Conservation (phyloP, 2,888 invertebrate species). For the Neoscelio sp. region DNA sequence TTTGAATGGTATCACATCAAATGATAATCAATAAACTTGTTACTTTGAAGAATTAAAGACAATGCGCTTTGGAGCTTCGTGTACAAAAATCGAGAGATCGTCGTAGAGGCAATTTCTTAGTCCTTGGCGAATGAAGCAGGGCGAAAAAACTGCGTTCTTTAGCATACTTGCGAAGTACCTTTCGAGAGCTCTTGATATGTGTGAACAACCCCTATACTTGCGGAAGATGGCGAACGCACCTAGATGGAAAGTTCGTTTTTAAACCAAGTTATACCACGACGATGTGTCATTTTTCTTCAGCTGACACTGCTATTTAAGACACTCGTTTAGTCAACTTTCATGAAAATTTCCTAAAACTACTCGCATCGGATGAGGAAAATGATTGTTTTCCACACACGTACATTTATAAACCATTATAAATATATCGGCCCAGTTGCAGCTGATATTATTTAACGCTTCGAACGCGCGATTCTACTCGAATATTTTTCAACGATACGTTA, state of each 20-base stretch:
- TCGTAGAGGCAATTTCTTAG: slow-evolving; percentile 45
- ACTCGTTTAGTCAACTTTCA: slow-evolving; percentile 55
- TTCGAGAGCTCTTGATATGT: slow-evolving; percentile 67
- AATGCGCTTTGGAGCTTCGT: slow-evolving; percentile 34
- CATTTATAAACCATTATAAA: too few relatives aligned
- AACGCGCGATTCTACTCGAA: background rate
- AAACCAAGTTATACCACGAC: slow-evolving; percentile 49
- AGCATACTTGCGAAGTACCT: slow-evolving; percentile 64
- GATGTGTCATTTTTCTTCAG: slow-evolving; percentile 61
- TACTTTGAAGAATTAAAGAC: slow-evolving; percentile 17
- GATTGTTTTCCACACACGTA: slow-evolving; percentile 25
- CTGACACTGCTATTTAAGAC: slow-evolving; percentile 59
- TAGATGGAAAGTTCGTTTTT: slow-evolving; percentile 55
- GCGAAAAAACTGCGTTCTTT: slow-evolving; percentile 70
- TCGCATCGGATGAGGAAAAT: slow-evolving; percentile 36
- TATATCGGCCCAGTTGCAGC: too few relatives aligned
- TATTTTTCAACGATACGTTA: slow-evolving; percentile 32
- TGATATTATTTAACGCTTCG: slow-evolving; percentile 5
- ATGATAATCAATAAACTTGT: slow-evolving; percentile 34
- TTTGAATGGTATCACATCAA: background rate
- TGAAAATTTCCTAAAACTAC: slow-evolving; percentile 36
- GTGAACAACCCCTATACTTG: slow-evolving; percentile 66
- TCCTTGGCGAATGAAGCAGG: slow-evolving; percentile 44
- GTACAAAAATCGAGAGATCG: slow-evolving; percentile 52
- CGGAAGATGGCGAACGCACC: slow-evolving; percentile 56